These are phyloP conservation scores for Amiota minor DNA, from an alignment of 2,888 invertebrate genomes.

Conservation along the genomic window DNA sequence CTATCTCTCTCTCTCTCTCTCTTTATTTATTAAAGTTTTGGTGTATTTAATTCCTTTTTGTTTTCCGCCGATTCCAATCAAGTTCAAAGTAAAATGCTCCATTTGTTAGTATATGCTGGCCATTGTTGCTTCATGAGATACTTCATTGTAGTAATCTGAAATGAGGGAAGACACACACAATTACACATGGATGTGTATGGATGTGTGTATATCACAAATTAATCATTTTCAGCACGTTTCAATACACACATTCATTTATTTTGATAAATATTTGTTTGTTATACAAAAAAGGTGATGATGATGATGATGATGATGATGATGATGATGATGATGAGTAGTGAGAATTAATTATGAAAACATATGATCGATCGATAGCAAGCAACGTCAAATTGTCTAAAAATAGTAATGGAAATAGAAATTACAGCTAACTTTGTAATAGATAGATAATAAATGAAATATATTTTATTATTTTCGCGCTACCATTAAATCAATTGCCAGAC, in stretches of 20 bases:
- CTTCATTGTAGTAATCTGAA: conserved; percentile 32
- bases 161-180: conserved; percentile 31
- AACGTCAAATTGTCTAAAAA: background rate
- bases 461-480: conserved; percentile 6
- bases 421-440: background rate
- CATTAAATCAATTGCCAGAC: conserved; percentile 46
- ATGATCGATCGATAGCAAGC: conserved; percentile 52
- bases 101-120: conserved; percentile 15
- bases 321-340: conserved; percentile 16
- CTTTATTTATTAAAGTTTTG: conserved; percentile 14
- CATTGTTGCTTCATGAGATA: conserved; percentile 34
- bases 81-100: background rate
- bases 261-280: conserved; percentile 62
- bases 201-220: conserved; percentile 50
- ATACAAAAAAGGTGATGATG: conserved; percentile 8
- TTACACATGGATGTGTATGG: too few relatives aligned
- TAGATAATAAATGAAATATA: background rate
- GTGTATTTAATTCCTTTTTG: conserved; percentile 3
- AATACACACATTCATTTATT: conserved; percentile 40
- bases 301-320: conserved; percentile 28
- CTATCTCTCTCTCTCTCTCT: conserved; percentile 9
- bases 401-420: conserved; percentile 14
- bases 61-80: conserved; percentile 16
- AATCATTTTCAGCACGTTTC: conserved; percentile 60
- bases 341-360: conserved; percentile 32